phyloP scores from a whole-genome alignment of 2,113 vertebrate genomes.

The Trinectes maculatus region DNA sequence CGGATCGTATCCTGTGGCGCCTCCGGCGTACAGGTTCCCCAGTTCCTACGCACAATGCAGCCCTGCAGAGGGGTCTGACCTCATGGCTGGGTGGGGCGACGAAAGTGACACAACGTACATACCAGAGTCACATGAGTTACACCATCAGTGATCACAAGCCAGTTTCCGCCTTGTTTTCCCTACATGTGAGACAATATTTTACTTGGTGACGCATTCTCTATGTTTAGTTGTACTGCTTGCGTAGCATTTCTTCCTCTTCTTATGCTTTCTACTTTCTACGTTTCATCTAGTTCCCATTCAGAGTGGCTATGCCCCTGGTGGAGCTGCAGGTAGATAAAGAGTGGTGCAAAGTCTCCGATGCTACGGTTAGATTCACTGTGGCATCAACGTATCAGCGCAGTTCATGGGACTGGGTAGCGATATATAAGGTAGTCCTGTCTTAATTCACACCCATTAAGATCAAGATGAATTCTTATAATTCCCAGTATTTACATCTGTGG shows the following conservation, averaged over 20 bases:
- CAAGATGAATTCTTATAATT: neutral
- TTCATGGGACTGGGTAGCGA: slow-evolving; percentile 98
- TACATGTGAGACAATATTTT: slow-evolving; percentile 85
- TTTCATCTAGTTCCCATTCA: slow-evolving; percentile 88
- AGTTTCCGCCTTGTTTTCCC: slow-evolving; percentile 89
- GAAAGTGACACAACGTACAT: slow-evolving; percentile 88
- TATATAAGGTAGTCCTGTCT: slow-evolving; percentile 88
- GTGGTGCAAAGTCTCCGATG: slow-evolving; percentile 90
- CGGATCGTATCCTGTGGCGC: slow-evolving; percentile 96
- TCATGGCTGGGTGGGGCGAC: slow-evolving; percentile 81
- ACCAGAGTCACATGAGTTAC: slow-evolving; percentile 96
- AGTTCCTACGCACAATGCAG: slow-evolving; percentile 80
- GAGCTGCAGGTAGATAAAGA: slow-evolving; percentile 89
- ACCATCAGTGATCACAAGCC: slow-evolving; percentile 96
- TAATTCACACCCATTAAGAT: neutral
- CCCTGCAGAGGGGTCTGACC: slow-evolving; percentile 77
- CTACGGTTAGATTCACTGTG: slow-evolving; percentile 86
- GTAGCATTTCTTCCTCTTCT: slow-evolving; percentile 4
- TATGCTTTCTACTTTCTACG: neutral
- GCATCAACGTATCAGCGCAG: slow-evolving; percentile 88
- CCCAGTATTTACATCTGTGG: neutral
- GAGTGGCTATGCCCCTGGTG: slow-evolving; percentile 85
- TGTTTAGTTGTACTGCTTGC: neutral
- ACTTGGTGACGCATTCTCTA: neutral
- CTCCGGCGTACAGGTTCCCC: slow-evolving; percentile 85